phyloP scores from a whole-genome alignment of 2,888 invertebrate species.

The Marronus borbonicus region DNA sequence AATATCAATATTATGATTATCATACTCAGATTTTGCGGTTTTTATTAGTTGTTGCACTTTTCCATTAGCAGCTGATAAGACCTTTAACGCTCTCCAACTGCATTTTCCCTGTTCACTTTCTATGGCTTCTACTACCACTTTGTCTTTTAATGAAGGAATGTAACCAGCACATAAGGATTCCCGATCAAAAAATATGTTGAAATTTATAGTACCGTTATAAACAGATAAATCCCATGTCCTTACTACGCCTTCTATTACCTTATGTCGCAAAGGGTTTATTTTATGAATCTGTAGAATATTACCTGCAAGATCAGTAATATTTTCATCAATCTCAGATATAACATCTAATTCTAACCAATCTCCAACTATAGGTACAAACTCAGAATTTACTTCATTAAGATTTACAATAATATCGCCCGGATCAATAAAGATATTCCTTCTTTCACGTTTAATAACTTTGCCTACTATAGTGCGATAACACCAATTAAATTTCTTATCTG shows the following conservation, averaged over 20 bases:
- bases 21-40: constrained; percentile 42
- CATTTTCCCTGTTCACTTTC: constrained; percentile 78
- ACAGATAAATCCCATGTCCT: constrained; percentile 67
- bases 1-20: constrained; percentile 72
- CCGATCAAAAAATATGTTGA: constrained; percentile 75
- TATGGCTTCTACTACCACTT: constrained; percentile 79
- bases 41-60: constrained; percentile 47
- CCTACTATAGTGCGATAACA: constrained; percentile 66
- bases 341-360: constrained; percentile 80
- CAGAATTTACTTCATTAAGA: constrained; percentile 76
- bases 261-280: constrained; percentile 76
- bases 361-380: constrained; percentile 79
- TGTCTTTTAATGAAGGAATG: constrained; percentile 75
- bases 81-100: constrained; percentile 76
- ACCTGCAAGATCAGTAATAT: constrained; percentile 71
- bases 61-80: constrained; percentile 63
- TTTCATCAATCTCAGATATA: constrained; percentile 76
- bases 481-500: constrained; percentile 62
- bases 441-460: constrained; percentile 68
- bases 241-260: constrained; percentile 72
- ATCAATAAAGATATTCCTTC: constrained; percentile 70
- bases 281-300: constrained; percentile 76
- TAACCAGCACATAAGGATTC: constrained; percentile 73
- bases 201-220: constrained; percentile 74
- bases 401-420: constrained; percentile 75